Base-by-base conservation (phyloP, 2,888 invertebrate genomes). In the Phaedon cochleariae region DNA sequence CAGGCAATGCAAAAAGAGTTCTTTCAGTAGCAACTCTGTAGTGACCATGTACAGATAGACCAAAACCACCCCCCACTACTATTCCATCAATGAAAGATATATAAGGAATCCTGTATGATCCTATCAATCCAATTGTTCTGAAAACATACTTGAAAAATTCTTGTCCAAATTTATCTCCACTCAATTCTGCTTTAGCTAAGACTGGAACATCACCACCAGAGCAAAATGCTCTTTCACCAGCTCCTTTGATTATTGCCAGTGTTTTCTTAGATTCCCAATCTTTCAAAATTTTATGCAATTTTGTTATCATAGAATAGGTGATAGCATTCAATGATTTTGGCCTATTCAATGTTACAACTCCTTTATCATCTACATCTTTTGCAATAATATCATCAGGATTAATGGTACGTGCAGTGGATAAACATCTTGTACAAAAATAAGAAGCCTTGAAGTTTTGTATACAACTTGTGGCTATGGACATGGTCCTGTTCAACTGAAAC, bases 1-100 rank as follows among this genome's bases (percentile, higher is more conserved):
- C 99, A 0, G 99, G 99, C 98, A 99, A 99, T 0, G 98, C 97
- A 81, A 98, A 95, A 26, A 97, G 77, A 0, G 98, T 97, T 74
- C 90, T 91, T 81, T 99, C 98, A 0, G 98, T 98, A 0, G 97
- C 97, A 26, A 99, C 90, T 67, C 98, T 87, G 81, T 95, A 98
- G 75, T 89, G 22, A 18, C 17, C 26, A 18, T 34, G 48, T 0
- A 98, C 93, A 0, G 97, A 97, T 26, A 98, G 75, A 0, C 98
- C 98, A 52, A 96, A 90, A 29, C 98, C 98, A 59, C 97, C 97
- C 31, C 98, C 98, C 98, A 98, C 98, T 0, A 95, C 95, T 64
- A 98, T 95, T 1, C 97, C 97, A 85, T 95, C 90, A 63, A 98
- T 94, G 2, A 98, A 79, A 1, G 98, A 95, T 63, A 99, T 87